Conservation (phyloP, 2,797 vertebrate genomes). For the Kryptopterus vitreolus region DNA sequence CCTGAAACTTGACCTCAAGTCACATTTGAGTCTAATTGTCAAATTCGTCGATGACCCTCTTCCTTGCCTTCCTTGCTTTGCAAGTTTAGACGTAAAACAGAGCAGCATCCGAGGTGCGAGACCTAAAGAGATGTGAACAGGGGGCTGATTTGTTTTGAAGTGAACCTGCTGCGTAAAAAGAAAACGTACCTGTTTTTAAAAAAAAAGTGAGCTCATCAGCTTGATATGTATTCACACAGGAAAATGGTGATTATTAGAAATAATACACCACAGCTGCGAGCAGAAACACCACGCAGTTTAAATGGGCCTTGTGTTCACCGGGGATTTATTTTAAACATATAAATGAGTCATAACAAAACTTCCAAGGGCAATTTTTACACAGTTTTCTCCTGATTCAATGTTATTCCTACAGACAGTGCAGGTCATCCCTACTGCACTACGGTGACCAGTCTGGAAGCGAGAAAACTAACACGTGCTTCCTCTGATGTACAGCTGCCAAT, state of each 20-base stretch:
- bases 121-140: not conserved
- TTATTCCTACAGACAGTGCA: not conserved
- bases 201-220: constrained; percentile 14
- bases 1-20: constrained; percentile 39
- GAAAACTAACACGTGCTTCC: not conserved
- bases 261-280: constrained; percentile 30
- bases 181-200: not conserved
- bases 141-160: constrained; percentile 26
- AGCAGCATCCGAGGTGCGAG: not conserved
- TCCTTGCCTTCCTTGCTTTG: constrained; percentile 20
- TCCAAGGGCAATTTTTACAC: not conserved
- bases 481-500: not conserved
- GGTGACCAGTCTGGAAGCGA: not conserved
- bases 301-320: not conserved
- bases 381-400: not conserved
- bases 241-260: constrained; percentile 31
- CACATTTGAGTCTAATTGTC: constrained; percentile 17
- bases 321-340: constrained; percentile 2
- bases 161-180: constrained; percentile 17
- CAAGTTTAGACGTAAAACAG: constrained; percentile 36
- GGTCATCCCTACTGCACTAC: not conserved
- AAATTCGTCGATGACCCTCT: constrained; percentile 38
- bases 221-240: constrained; percentile 12
- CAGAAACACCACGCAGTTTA: not conserved
- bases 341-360: constrained; percentile 5